Evolutionary conservation across 1,140 invertebrate species (phyloP), one percentile per base, ranked within the genome.

Genomic region (Polypedilum pembai): DNA sequence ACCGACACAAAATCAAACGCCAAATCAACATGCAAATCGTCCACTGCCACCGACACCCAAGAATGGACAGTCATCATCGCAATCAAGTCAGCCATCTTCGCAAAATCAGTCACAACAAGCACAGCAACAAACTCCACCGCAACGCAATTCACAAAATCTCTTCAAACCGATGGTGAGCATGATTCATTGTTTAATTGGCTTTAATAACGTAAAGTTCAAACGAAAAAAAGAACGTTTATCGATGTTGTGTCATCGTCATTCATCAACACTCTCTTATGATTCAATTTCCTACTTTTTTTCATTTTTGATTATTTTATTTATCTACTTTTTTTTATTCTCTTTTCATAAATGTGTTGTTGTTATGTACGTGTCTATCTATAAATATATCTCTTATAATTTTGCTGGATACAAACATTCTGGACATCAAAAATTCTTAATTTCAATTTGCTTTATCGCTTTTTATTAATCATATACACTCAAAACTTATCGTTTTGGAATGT

Each of bases 11-110:
- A 84, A 78, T 20, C 65, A 5, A 21, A 69, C 65, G 8, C 85
- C 85, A 79, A 84, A 84, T 79, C 83, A 83, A 83, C 81, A 82
- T 76, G 81, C 81, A 77, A 82, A 82, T 77, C 88, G 93, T 78
- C 94, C 93, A 74, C 85, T 95, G 77, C 94, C 94, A 69, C 93
- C 94, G 18, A 94, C 94, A 75, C 93, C 94, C 15, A 81, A 81
- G 77, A 78, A 77, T 75, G 77, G 17, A 41, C 8, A 4, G 1
- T 74, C 75, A 8, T 74, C 74, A 40, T 74, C 74, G 4, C 65
- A 69, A 20, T 18, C 65, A 69, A 69, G 18, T 69, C 65, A 69
- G 24, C 77, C 80, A 78, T 83, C 84, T 75, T 76, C 83, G 75
- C 83, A 82, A 45, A 83, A 84, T 76, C 80, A 79, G 75, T 78